Percentiles rank a stretch among this genome's conserved stretches.
phyloP scores from a whole-genome alignment of 2,888 invertebrate genomes.

The Aspidapion aeneum region DNA sequence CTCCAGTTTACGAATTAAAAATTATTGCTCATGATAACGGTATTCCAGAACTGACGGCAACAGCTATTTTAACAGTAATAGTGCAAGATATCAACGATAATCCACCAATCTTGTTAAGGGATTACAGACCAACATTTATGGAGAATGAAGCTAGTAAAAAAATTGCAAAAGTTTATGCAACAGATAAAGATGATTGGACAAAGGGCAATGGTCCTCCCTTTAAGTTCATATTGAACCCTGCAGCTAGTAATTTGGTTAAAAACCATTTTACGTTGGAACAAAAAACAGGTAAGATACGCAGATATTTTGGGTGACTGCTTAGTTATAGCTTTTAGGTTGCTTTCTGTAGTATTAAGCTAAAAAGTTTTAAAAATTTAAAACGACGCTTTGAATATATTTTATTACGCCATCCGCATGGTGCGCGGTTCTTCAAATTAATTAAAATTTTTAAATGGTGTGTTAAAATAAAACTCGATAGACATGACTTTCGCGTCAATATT shows the following conservation, averaged over 20 bases:
- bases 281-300: constrained; percentile 87
- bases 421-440: too few relatives aligned
- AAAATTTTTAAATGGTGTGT: too few relatives aligned
- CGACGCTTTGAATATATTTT: too few relatives aligned
- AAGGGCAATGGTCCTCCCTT: constrained; percentile 96
- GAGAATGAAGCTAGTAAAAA: constrained; percentile 90
- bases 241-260: constrained; percentile 87
- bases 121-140: constrained; percentile 78
- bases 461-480: too few relatives aligned
- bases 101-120: constrained; percentile 87
- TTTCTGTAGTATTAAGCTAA: too few relatives aligned
- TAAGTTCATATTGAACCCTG: constrained; percentile 88
- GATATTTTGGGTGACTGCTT: too few relatives aligned
- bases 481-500: too few relatives aligned
- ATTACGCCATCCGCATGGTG: too few relatives aligned
- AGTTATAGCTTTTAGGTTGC: too few relatives aligned
- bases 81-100: constrained; percentile 95
- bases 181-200: constrained; percentile 89
- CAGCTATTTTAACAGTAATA: constrained; percentile 88
- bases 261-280: constrained; percentile 95
- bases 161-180: constrained; percentile 88
- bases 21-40: constrained; percentile 94
- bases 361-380: too few relatives aligned
- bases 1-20: constrained; percentile 92
- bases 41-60: constrained; percentile 90